These are phyloP conservation scores for Daubentonia madagascariensis DNA, from an alignment of 2,113 vertebrate species.

Conservation along the genomic window DNA sequence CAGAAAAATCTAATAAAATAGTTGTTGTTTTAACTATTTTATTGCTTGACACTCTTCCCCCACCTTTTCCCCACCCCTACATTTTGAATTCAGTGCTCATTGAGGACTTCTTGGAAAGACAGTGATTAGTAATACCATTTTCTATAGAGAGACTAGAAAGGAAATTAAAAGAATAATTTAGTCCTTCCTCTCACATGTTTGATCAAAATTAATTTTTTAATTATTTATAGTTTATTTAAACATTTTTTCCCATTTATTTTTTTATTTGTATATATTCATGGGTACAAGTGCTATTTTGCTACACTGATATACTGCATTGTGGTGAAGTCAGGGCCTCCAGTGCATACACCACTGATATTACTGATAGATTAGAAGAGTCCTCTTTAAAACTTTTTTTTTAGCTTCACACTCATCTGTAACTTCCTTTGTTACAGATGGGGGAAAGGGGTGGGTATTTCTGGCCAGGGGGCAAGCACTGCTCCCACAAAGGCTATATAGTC, in stretches of 20 bases:
- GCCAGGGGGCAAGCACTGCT: background rate
- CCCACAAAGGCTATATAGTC: background rate
- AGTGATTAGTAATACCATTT: background rate
- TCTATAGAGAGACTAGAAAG: background rate
- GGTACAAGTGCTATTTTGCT: no score
- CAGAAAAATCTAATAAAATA: background rate
- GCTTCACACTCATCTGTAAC: background rate
- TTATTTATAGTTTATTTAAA: background rate
- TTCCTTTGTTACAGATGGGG: background rate
- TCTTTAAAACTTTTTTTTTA: background rate
- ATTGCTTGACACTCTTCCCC: background rate
- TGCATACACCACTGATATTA: background rate
- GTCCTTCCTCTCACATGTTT: background rate
- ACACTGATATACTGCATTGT: no score
- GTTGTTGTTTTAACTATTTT: background rate
- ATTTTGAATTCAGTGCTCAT: background rate
- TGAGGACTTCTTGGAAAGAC: background rate
- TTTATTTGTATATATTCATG: no score
- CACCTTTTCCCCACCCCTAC: accelerated
- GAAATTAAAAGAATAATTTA: background rate
- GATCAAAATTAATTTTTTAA: background rate
- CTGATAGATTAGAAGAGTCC: background rate
- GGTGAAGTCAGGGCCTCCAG: no score
- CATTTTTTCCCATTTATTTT: no score
- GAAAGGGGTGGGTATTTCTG: background rate